A percentile compares a stretch with the other conserved stretches of the same genome.
Evolutionary conservation across 2,888 invertebrate genomes (phyloP).

Genomic region (Athalia cordata): DNA sequence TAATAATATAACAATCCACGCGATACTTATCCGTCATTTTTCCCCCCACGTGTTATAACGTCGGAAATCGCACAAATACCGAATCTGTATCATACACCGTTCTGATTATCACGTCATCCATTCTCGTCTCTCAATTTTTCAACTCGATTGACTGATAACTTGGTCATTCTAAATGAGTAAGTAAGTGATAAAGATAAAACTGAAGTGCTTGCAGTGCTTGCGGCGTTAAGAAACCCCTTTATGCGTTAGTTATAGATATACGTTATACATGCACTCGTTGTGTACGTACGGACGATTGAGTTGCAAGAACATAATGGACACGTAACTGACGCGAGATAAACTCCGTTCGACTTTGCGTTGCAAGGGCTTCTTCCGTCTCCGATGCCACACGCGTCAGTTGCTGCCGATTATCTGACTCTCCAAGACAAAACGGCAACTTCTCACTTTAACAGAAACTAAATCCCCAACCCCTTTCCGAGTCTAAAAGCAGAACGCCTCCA

Average conservation of each 20-base stretch:
- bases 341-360: slow-evolving; percentile 12
- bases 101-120: no score
- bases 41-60: no score
- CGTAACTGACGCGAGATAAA: slow-evolving; percentile 30
- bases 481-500: not conserved
- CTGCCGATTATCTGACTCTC: not conserved
- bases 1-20: no score
- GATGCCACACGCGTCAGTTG: not conserved
- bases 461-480: not conserved
- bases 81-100: no score
- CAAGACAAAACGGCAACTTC: slow-evolving; percentile 5
- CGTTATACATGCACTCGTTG: slow-evolving; percentile 6
- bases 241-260: no score
- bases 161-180: no score
- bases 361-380: slow-evolving; percentile 20
- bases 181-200: no score
- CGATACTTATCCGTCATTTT: no score
- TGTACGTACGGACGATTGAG: slow-evolving; percentile 24
- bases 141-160: no score
- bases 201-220: not conserved
- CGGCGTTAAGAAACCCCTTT: slow-evolving; percentile 24
- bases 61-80: no score
- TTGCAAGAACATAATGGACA: slow-evolving; percentile 37
- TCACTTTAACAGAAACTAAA: slow-evolving; percentile 2
- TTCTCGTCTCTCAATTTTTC: no score